These are phyloP conservation scores for Pipra filicauda DNA, from an alignment of 2,113 vertebrate species.

Conservation along the genomic window DNA sequence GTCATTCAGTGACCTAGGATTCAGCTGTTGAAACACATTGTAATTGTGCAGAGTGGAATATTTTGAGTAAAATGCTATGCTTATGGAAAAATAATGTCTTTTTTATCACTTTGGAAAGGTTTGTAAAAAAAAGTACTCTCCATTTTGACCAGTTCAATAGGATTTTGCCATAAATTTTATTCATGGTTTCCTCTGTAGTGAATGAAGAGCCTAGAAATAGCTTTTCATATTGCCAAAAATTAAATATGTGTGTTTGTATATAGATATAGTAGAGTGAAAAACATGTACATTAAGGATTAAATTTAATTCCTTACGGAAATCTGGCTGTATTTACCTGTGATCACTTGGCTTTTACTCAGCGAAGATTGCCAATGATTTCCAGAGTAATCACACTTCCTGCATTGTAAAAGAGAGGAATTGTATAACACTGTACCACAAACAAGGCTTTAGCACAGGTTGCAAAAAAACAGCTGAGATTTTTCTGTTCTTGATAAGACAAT, in stretches of 20 bases:
- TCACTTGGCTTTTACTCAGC: not conserved
- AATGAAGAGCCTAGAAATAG: not conserved
- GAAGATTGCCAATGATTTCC: not conserved
- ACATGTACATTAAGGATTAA: not conserved
- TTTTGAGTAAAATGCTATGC: not conserved
- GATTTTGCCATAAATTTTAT: not conserved
- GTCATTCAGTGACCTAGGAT: not conserved
- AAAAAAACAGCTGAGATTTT: not conserved
- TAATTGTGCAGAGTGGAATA: not conserved
- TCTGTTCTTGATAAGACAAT: not conserved
- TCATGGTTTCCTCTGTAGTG: not conserved
- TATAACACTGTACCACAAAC: not conserved
- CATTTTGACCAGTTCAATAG: not conserved
- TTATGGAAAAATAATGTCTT: not conserved
- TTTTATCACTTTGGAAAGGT: not conserved
- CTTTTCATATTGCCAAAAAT: not conserved
- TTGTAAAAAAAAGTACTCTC: not conserved
- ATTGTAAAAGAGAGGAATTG: not conserved
- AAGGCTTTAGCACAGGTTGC: not conserved
- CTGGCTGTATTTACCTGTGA: not conserved
- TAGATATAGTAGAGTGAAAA: not conserved
- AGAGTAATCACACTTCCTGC: not conserved
- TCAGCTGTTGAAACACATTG: not conserved
- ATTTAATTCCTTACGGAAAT: not conserved
- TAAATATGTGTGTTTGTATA: not conserved